Percentiles rank a stretch among this genome's conserved stretches.
These are phyloP conservation scores for Geodia barretti DNA, from an alignment of 37 sponge, comb jelly and placozoan genomes.

Conservation along the genomic window DNA sequence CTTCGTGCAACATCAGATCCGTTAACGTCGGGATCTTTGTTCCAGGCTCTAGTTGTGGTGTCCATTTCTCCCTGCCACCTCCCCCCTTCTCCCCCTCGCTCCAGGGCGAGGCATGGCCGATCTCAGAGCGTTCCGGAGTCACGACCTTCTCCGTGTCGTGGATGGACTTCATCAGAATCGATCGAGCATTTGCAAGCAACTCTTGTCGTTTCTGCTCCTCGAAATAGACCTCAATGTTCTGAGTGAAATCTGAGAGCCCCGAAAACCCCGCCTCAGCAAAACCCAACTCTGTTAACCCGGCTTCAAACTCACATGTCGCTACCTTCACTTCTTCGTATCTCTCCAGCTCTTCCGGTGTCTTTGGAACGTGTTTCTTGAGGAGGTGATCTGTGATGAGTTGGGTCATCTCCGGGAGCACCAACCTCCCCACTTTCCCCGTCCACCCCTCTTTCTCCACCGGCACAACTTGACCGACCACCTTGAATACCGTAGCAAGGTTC, in stretches of 20 bases:
- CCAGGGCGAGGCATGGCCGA: not conserved
- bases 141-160: conserved; percentile 23
- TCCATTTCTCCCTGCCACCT: not conserved
- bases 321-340: not conserved
- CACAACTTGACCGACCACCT: conserved; percentile 5
- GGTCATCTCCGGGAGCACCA: conserved; percentile 26
- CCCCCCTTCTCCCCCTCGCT: not conserved
- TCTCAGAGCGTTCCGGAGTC: not conserved
- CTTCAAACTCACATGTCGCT: conserved; percentile 41
- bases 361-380: conserved; percentile 43
- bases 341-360: conserved; percentile 15
- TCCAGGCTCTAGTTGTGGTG: not conserved
- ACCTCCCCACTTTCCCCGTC: conserved; percentile 21
- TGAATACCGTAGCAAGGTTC: conserved; percentile 24
- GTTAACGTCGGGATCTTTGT: not conserved
- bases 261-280: conserved; percentile 24
- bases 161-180: conserved; percentile 56
- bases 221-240: conserved; percentile 56
- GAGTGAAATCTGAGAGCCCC: conserved; percentile 57
- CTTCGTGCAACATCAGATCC: conserved; percentile 13
- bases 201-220: conserved; percentile 52
- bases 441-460: conserved; percentile 28
- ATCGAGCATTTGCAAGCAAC: conserved; percentile 49
- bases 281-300: conserved; percentile 5
- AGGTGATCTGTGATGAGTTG: conserved; percentile 34